Base-by-base conservation (phyloP, 2,888 invertebrate species). In the Ornithoptera priamus region DNA sequence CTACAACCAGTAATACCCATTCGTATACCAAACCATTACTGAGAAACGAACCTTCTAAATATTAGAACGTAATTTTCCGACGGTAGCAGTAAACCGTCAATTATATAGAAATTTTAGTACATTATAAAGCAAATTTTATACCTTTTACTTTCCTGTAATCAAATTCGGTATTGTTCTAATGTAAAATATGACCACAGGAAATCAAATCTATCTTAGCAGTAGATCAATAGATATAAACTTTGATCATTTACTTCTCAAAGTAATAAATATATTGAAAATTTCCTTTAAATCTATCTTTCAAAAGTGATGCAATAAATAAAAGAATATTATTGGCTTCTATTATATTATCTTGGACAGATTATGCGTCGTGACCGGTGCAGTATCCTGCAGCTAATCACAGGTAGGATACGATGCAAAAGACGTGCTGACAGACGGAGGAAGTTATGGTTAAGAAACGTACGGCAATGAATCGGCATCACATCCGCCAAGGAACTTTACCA, bases 41-140 rank as follows among this genome's bases (percentile, higher is more conserved):
- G 10, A 62, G 66, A 62, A 62, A 36, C 39, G 22, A 50, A 39
- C 50, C 36, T 10, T 58, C 42, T 39, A 36, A 62, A 66, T 66
- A 70, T 70, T 42, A 50, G 62, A 66, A 66, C 50, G 63, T 53
- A 60, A 39, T 68, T 62, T 65, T 61, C 50, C 61, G 18, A 20
- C 57, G 36, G 36, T 42, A 18, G 8, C 62, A 69, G 56, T 42
- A 65, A 62, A 58, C 57, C 22, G 30, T n/a, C 65, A 57, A 69
- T 69, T 69, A 65, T 69, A 46, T 65, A 69, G 62, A 69, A 65
- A 62, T 62, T 59, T 42, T 57, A n/a, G 58, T 57, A 62, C 36
- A 69, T 65, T 22, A 39, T 24, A 39, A 56, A n/a, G 20, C 42
- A 56, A 24, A 46, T 30, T 68, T 22, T 22, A 39, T 62, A 53